These are phyloP conservation scores for Phoenicopterus ruber DNA, from an alignment of 2,113 vertebrate species.

Conservation along the genomic window DNA sequence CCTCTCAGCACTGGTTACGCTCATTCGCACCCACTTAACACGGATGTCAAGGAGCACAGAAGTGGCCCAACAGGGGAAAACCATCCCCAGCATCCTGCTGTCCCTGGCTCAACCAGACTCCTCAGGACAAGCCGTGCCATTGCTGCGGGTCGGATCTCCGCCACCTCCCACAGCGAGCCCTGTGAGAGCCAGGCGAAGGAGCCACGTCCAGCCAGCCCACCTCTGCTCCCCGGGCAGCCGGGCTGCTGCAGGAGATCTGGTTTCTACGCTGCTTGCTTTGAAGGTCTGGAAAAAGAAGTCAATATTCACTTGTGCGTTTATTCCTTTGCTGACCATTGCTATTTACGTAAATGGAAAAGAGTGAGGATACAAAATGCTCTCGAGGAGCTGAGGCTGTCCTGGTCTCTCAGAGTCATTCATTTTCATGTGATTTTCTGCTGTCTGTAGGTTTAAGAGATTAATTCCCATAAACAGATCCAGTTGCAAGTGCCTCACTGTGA, in stretches of 20 bases:
- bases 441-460: neutral
- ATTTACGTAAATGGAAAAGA: neutral
- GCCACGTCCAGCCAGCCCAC: neutral
- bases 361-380: neutral
- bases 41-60: neutral
- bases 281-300: neutral
- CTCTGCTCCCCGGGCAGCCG: neutral
- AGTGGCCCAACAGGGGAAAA: neutral
- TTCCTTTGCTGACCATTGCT: neutral
- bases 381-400: neutral
- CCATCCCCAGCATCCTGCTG: neutral
- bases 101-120: neutral
- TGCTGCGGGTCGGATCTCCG: rapidly evolving
- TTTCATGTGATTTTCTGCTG: neutral
- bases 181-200: neutral
- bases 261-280: neutral
- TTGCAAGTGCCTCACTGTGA: neutral
- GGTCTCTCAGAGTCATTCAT: neutral
- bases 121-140: neutral
- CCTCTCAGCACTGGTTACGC: neutral
- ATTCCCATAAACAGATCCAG: neutral
- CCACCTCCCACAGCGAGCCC: neutral
- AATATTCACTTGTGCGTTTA: neutral
- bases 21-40: neutral
- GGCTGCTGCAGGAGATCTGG: neutral